These are phyloP conservation scores for Drosophila sucinea DNA, from an alignment of 1,140 invertebrate species.

Conservation along the genomic window DNA sequence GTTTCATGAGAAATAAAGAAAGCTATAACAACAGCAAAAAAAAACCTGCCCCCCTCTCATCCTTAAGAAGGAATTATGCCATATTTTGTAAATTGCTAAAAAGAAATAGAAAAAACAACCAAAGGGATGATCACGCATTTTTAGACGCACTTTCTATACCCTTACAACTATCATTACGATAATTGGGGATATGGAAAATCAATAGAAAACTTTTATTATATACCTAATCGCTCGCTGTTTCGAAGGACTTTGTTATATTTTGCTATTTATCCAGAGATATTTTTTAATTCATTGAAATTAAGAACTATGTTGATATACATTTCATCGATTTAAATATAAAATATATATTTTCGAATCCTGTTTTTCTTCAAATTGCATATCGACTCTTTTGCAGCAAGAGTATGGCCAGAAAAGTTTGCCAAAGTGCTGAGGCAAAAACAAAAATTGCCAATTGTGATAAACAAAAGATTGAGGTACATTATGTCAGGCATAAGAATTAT, in stretches of 20 bases:
- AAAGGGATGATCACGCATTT: background rate
- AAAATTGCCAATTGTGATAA: conserved; percentile 59
- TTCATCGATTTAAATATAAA: too few species aligned
- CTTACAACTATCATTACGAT: background rate
- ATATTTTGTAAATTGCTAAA: conserved; percentile 76
- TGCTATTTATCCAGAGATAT: too few species aligned
- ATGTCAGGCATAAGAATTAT: conserved; percentile 71
- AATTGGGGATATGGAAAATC: too few species aligned
- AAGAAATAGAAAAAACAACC: conserved; percentile 23
- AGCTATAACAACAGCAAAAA: conserved; percentile 4
- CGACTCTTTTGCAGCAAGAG: background rate
- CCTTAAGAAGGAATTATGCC: conserved; percentile 55
- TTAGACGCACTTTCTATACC: background rate
- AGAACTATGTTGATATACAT: too few species aligned
- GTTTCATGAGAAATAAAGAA: conserved; percentile 12
- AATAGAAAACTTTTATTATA: too few species aligned
- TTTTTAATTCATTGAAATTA: too few species aligned
- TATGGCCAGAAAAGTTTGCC: conserved; percentile 38
- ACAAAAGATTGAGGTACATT: conserved; percentile 73
- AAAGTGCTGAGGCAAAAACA: conserved; percentile 58
- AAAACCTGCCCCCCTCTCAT: conserved; percentile 27
- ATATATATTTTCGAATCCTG: background rate
- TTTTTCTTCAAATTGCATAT: background rate
- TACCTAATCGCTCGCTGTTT: too few species aligned
- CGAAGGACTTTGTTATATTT: too few species aligned